Evolutionary conservation across 2,113 vertebrate species (phyloP).

Genomic region (Neolamprologus toae): DNA sequence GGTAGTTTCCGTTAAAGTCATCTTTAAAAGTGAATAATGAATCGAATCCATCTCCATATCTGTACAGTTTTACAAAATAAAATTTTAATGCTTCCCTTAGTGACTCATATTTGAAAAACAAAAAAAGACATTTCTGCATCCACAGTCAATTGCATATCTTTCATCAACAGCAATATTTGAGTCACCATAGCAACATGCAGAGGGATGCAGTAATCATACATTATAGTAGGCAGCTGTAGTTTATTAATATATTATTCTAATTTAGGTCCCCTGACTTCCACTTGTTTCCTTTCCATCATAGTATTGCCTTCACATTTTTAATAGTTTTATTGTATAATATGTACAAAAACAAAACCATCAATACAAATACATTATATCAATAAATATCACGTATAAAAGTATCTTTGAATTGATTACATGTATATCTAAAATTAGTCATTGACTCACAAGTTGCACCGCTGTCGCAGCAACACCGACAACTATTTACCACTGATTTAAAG

Average conservation of each 20-base stretch:
- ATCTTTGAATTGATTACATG: neutral
- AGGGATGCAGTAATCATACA: neutral
- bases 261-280: neutral
- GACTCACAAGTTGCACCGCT: neutral
- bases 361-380: neutral
- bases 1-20: neutral
- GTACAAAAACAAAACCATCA: neutral
- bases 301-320: neutral
- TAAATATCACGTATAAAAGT: neutral
- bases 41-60: neutral
- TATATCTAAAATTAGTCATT: neutral
- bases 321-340: neutral
- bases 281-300: neutral
- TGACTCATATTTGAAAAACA: neutral
- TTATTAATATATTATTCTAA: neutral
- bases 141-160: neutral
- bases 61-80: neutral
- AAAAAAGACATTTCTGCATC: neutral
- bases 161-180: neutral
- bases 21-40: neutral
- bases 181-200: neutral
- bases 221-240: neutral
- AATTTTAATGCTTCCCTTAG: neutral
- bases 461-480: neutral
- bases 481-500: neutral